Evolutionary conservation across 2,888 invertebrate species (phyloP).

Genomic region (Leucophora obtusa): DNA sequence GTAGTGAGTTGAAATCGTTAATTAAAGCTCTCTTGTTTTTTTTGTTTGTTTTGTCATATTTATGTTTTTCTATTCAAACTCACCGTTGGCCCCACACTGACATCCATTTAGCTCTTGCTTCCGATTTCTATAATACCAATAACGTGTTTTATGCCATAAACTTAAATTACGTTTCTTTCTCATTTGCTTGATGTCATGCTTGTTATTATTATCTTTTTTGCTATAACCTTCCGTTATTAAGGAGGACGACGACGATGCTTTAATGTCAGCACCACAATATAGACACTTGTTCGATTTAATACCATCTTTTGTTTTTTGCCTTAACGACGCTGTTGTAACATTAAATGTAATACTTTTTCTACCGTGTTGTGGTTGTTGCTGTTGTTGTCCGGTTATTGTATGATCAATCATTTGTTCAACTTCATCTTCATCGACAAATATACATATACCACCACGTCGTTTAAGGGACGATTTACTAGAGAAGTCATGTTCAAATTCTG

Average conservation of each 20-base stretch:
- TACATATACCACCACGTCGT: constrained; percentile 79
- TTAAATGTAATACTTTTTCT: constrained; percentile 62
- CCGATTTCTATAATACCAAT: constrained; percentile 73
- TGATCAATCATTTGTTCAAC: constrained; percentile 75
- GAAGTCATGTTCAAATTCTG: constrained; percentile 70
- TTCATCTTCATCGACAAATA: constrained; percentile 78
- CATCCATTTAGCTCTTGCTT: constrained; percentile 74
- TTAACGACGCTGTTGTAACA: constrained; percentile 41
- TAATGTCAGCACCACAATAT: constrained; percentile 70
- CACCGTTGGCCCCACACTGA: constrained; percentile 78
- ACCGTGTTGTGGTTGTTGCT: constrained; percentile 64
- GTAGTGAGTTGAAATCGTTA: constrained; percentile 40
- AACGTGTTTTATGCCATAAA: constrained; percentile 75
- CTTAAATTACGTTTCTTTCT: constrained; percentile 65
- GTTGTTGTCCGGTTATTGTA: constrained; percentile 67
- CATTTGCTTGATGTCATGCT: constrained; percentile 63
- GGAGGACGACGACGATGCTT: constrained; percentile 10
- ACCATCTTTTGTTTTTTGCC: constrained; percentile 65
- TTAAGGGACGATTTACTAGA: constrained; percentile 77
- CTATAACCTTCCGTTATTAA: constrained; percentile 45
- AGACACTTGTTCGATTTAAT: constrained; percentile 70
- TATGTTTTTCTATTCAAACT: constrained; percentile 69
- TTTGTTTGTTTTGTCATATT: not conserved
- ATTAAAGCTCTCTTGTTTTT: constrained; percentile 28
- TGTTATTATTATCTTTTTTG: constrained; percentile 69